phyloP scores from a whole-genome alignment of 35 echinoderm and acorn worm genomes.

The Nesometra sesokonis region DNA sequence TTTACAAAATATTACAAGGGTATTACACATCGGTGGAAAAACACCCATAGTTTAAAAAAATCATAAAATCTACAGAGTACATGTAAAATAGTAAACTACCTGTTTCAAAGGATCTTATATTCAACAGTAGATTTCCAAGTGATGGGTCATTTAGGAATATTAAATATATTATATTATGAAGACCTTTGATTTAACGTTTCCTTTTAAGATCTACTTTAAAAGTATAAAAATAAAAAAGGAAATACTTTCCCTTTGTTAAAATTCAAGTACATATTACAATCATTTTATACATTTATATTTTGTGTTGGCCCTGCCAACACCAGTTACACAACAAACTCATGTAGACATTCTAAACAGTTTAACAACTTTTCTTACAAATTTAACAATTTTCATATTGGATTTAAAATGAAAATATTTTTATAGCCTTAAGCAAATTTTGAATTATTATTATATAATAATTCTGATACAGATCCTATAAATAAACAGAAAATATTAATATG shows the following conservation, averaged over 20 bases:
- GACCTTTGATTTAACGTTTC: no score
- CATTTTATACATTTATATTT: neutral
- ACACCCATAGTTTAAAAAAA: neutral
- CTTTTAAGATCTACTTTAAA: neutral
- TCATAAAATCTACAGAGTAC: no score
- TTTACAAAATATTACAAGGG: neutral
- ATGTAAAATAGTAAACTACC: no score
- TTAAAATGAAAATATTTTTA: no score
- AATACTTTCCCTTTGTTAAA: neutral
- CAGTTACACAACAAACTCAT: neutral
- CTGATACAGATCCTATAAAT: no score
- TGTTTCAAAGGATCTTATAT: no score
- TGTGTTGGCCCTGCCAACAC: neutral
- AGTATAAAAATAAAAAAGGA: neutral
- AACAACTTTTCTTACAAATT: neutral
- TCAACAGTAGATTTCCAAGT: no score
- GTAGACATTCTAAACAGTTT: neutral
- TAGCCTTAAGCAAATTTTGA: no score
- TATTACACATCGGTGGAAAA: neutral
- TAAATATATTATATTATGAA: no score
- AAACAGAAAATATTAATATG: no score
- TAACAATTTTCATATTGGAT: neutral
- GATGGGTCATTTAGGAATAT: no score
- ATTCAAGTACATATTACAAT: neutral
- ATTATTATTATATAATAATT: no score